These are phyloP conservation scores for Bathynomus jamesi DNA, from an alignment of 1,140 invertebrate genomes.

Conservation along the genomic window DNA sequence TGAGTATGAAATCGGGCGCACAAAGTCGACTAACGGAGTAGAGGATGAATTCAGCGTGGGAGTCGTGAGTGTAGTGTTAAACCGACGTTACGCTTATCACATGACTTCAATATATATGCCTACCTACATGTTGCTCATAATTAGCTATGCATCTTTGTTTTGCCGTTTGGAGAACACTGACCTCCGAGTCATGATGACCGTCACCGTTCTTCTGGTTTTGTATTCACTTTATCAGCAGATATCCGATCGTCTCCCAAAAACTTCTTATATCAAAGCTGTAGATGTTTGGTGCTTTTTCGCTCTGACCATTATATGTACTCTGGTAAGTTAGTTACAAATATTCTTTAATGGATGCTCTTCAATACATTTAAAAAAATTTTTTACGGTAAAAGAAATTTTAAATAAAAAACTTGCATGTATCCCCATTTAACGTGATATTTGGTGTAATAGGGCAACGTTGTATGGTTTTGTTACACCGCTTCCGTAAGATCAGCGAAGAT, in stretches of 20 bases:
- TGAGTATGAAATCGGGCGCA: too few relatives aligned
- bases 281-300: constrained; percentile 18
- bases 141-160: constrained; percentile 12
- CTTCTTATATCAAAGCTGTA: constrained; percentile 13
- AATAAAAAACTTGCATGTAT: too few relatives aligned
- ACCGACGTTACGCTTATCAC: constrained; percentile 3
- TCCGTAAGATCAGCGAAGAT: too few relatives aligned
- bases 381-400: too few relatives aligned
- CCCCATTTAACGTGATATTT: too few relatives aligned
- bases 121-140: constrained; percentile 7
- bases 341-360: too few relatives aligned
- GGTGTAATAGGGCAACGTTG: too few relatives aligned
- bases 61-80: neutral
- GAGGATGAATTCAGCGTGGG: neutral
- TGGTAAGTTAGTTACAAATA: too few relatives aligned
- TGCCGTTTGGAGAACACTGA: constrained; percentile 3
- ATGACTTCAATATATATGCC: constrained; percentile 4
- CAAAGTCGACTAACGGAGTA: constrained; percentile 8
- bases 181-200: constrained; percentile 9
- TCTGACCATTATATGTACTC: constrained; percentile 5
- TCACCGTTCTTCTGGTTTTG: constrained; percentile 6
- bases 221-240: constrained; percentile 16
- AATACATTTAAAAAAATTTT: too few relatives aligned
- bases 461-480: too few relatives aligned
- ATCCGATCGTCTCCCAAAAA: constrained; percentile 4